A percentile compares a stretch with the other conserved stretches of the same genome.
Evolutionary conservation across 1,140 invertebrate species (phyloP).

Genomic region (Episyrphus balteatus): DNA sequence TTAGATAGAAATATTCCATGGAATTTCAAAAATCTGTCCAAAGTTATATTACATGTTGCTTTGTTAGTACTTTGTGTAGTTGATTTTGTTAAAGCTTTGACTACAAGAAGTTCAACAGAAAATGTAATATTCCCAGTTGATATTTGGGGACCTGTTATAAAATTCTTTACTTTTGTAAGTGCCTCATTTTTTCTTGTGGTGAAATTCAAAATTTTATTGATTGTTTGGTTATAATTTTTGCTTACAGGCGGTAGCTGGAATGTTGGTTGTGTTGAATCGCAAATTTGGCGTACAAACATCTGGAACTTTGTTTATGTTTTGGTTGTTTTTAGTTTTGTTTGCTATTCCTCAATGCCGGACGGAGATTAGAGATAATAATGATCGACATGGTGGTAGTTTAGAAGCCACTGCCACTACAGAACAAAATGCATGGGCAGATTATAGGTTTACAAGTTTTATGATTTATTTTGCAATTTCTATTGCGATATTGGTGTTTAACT

Average conservation of each 20-base stretch:
- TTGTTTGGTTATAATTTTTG: too few relatives aligned
- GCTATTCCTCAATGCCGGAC: constrained; percentile 63
- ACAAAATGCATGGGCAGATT: constrained; percentile 39
- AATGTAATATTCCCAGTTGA: constrained; percentile 50
- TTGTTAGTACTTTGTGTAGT: constrained; percentile 51
- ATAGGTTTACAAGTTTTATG: constrained; percentile 64
- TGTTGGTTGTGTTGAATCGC: constrained; percentile 64
- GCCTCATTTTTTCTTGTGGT: too few relatives aligned
- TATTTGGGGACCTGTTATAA: constrained; percentile 60
- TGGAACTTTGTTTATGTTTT: constrained; percentile 79
- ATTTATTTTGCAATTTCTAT: constrained; percentile 67
- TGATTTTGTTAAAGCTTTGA: constrained; percentile 51
- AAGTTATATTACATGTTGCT: constrained; percentile 56
- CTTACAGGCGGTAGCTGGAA: constrained; percentile 55
- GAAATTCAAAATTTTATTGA: too few relatives aligned
- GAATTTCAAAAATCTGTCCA: constrained; percentile 65
- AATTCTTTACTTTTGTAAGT: constrained; percentile 68
- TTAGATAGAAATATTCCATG: constrained; percentile 69
- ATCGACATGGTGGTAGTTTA: constrained; percentile 18
- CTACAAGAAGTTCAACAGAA: constrained; percentile 13
- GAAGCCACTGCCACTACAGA: constrained; percentile 17
- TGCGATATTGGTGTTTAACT: constrained; percentile 67
- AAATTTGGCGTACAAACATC: constrained; percentile 76
- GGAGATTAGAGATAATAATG: constrained; percentile 42
- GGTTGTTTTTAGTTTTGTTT: constrained; percentile 61